Evolutionary conservation across 2,888 invertebrate species (phyloP).

Genomic region (Eremobia ochroleuca): DNA sequence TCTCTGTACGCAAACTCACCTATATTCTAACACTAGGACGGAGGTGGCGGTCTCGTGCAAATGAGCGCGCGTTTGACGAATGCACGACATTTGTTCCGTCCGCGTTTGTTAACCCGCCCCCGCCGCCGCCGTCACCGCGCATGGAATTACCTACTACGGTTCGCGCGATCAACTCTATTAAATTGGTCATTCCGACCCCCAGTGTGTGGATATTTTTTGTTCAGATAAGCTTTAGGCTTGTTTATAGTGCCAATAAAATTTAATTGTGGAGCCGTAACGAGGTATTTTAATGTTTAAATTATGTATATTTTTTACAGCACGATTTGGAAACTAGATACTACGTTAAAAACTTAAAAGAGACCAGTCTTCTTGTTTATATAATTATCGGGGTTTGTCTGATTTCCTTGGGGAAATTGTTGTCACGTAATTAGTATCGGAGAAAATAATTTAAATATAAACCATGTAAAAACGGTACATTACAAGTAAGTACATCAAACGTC

Average conservation of each 20-base stretch:
- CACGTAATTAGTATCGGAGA: not conserved
- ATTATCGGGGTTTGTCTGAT: conserved; percentile 11
- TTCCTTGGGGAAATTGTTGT: conserved; percentile 36
- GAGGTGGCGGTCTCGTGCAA: conserved; percentile 74
- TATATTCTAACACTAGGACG: conserved; percentile 71
- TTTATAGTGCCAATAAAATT: conserved; percentile 64
- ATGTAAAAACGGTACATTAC: no score
- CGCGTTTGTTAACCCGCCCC: conserved; percentile 75
- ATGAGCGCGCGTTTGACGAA: conserved; percentile 79
- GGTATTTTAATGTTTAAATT: conserved; percentile 62
- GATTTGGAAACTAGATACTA: conserved; percentile 30
- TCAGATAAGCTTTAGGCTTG: conserved; percentile 63
- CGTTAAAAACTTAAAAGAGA: not conserved
- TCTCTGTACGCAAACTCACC: conserved; percentile 56
- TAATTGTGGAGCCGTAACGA: conserved; percentile 62
- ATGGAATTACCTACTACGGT: conserved; percentile 62
- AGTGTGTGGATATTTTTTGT: conserved; percentile 68
- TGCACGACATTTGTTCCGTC: conserved; percentile 79
- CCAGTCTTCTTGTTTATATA: conserved; percentile 6
- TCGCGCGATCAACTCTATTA: conserved; percentile 70
- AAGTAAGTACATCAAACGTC: not conserved
- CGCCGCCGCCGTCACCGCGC: conserved; percentile 32
- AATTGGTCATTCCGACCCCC: conserved; percentile 73
- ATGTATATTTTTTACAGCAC: conserved; percentile 47
- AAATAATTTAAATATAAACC: no score